A percentile compares a stretch with the other conserved stretches of the same genome.
Conservation (phyloP, 2,113 vertebrate species). For the Lophochroa leadbeateri region DNA sequence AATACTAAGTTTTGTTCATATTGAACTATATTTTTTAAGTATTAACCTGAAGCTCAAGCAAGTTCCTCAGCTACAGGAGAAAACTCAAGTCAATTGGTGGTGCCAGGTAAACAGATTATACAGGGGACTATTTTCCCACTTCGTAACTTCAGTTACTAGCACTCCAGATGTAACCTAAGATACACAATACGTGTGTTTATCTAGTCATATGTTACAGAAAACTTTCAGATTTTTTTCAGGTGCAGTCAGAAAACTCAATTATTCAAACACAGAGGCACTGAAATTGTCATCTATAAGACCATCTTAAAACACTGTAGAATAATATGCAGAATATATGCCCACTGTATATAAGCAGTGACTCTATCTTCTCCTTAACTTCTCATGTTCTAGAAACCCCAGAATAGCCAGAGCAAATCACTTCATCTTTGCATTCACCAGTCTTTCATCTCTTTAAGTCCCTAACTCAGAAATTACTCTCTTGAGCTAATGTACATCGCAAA, state of each 20-base stretch:
- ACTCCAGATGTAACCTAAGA: neutral
- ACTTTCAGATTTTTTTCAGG: neutral
- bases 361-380: neutral
- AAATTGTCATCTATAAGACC: fast-evolving
- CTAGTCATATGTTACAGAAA: neutral
- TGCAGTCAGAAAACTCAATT: neutral
- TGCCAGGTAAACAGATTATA: neutral
- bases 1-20: neutral
- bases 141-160: neutral
- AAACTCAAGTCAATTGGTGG: neutral
- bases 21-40: neutral
- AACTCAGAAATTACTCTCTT: neutral
- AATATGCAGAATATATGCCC: neutral
- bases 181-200: fast-evolving
- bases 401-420: neutral
- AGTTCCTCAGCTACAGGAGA: neutral
- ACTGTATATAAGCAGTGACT: neutral
- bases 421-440: neutral
- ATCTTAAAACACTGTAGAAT: neutral
- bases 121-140: neutral
- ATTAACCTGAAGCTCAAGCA: neutral
- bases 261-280: neutral
- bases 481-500: neutral
- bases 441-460: neutral
- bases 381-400: neutral